Evolutionary conservation across 1,140 invertebrate genomes (phyloP), one percentile per base, ranked within the genome.

Genomic region (Phthorimaea operculella): DNA sequence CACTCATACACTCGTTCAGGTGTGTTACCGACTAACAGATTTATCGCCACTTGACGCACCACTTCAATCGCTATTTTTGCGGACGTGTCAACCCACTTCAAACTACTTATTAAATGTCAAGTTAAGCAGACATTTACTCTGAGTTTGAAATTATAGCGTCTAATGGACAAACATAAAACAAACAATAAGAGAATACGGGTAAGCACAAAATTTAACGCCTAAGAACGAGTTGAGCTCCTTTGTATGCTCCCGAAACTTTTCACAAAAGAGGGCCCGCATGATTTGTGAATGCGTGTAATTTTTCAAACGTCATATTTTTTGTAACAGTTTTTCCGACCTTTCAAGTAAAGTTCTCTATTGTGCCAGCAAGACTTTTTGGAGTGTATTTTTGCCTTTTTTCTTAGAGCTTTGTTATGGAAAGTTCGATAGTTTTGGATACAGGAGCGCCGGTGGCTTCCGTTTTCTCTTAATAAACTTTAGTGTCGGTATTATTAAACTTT

Each of bases 251-350:
- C 63, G 55, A 75, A 85, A 85, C 63, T 83, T 82, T 83, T 59
- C 66, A 83, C 78, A 82, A 82, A 78, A 75, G 76, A 72, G 67
- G 73, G 70, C 79, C 75, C 75, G 76, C 68, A 79, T 80, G 79
- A 85, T 85, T 84, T 83, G 79, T 85, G 82, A 83, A 82, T 80
- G 77, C 76, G 82, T 83, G 79, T 85, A 82, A 85, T 85, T 85
- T 85, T 85, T 85, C 81, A 85, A 74, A 77, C 74, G 77, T 85
- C 79, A 83, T 79, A 83, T 85, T 83, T 83, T 84, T 83, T 79
- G 76, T 75, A 76, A 79, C 77, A 68, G 68, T 74, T 77, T 75
- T 73, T 70, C 70, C 76, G 63, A 79, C 69, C 70, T 64, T 68
- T 67, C 66, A 70, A 79, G 79, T 75, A 83, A 83, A 83, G 66